Evolutionary conservation across 2,113 vertebrate species (phyloP).

Genomic region (Ammodytes dubius): DNA sequence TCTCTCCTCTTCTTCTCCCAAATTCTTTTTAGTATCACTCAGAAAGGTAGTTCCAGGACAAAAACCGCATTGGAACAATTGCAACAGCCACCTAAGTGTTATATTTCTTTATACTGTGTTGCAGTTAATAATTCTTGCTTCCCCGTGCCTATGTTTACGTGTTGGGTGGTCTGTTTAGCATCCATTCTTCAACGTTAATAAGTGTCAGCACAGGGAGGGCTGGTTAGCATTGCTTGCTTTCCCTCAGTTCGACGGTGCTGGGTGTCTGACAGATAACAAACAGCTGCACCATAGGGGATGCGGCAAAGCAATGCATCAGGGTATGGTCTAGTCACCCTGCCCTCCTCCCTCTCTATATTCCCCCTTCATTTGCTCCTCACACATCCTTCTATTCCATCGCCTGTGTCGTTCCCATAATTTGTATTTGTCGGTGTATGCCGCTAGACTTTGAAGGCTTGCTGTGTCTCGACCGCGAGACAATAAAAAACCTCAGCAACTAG

Average conservation of each 20-base stretch:
- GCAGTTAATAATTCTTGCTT: background rate
- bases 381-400: conserved; percentile 45
- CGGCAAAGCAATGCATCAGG: conserved; percentile 69
- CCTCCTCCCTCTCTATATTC: conserved; percentile 37
- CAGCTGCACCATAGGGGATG: conserved; percentile 63
- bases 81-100: too few relatives aligned
- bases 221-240: conserved; percentile 55
- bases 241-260: conserved; percentile 37
- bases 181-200: conserved; percentile 50
- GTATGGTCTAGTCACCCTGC: conserved; percentile 57
- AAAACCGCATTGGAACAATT: background rate
- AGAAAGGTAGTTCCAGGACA: background rate
- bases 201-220: conserved; percentile 39
- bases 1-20: background rate
- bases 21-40: conserved; percentile 3
- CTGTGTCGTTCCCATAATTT: conserved; percentile 65
- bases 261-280: conserved; percentile 77
- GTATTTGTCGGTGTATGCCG: conserved; percentile 62
- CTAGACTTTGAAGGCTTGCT: conserved; percentile 44
- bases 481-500: conserved; percentile 51
- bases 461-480: conserved; percentile 53
- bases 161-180: conserved; percentile 35
- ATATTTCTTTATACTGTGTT: too few relatives aligned
- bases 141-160: conserved; percentile 5
- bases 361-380: conserved; percentile 58